Evolutionary conservation across 1,140 invertebrate genomes (phyloP), one percentile per base, ranked within the genome.

Genomic region (Himalopsyche phryganea): DNA sequence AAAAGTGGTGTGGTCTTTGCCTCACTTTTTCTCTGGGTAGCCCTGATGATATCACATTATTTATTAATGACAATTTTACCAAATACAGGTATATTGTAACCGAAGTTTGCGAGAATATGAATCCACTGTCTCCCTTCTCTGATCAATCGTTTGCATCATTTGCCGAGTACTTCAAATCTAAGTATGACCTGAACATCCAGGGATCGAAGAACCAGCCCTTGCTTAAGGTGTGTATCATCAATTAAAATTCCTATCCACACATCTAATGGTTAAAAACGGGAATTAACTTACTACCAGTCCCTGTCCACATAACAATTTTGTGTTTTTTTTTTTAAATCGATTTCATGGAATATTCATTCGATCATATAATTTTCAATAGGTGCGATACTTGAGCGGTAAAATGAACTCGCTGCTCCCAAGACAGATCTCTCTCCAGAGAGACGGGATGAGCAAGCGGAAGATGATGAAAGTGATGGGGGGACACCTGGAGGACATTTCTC

Each of bases 51-150:
- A n/a, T n/a, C n/a, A n/a, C n/a, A n/a, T n/a, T n/a, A n/a, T n/a
- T n/a, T n/a, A n/a, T n/a, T n/a, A n/a, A n/a, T n/a, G n/a, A n/a
- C n/a, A n/a, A n/a, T n/a, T n/a, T n/a, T n/a, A n/a, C n/a, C n/a
- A n/a, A n/a, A n/a, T n/a, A n/a, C 61, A 78, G 82, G 66, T 94
- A 94, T 72, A 80, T 96, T 60, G 93, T 98, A 0, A 91, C 90
- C 2, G 80, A 88, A 68, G 86, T 96, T n/a, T 86, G 86, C 38
- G 73, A 84, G 2, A 83, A 94, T 64, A 75, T 92, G 47, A 90
- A 79, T n/a, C 91, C 94, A 0, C 44, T 76, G 10, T 92, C 89
- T 32, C 65, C 74, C 14, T 98, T 99, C 76, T 92, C 94, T 0
- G 86, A 86, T 10, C 73, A 83, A n/a, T 67, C 85, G 0, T 93